These are phyloP conservation scores for Miichthys miiuy DNA, from an alignment of 2,797 vertebrate genomes.

Conservation along the genomic window DNA sequence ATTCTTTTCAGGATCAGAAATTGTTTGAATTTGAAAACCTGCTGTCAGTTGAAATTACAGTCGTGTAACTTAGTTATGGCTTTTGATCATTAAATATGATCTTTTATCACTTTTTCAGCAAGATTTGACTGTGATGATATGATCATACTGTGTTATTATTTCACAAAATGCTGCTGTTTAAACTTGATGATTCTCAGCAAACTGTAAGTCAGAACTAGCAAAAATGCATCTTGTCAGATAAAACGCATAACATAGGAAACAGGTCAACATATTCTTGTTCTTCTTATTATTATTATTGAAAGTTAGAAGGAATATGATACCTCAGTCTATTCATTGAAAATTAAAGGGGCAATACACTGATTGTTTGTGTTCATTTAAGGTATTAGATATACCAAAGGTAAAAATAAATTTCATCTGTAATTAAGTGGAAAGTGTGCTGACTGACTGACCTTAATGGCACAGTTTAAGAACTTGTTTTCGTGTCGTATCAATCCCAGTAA, in stretches of 20 bases:
- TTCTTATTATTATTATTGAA: background rate
- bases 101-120: background rate
- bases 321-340: background rate
- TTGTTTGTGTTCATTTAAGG: background rate
- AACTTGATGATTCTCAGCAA: background rate
- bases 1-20: background rate
- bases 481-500: conserved; percentile 3
- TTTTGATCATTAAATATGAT: background rate
- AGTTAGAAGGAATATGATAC: background rate
- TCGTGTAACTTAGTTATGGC: background rate
- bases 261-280: too few species aligned
- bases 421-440: background rate
- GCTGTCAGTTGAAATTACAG: background rate
- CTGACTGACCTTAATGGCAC: conserved; percentile 1
- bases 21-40: background rate
- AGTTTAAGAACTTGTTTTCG: conserved; percentile 5
- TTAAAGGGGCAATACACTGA: background rate
- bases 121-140: background rate
- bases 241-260: too few species aligned
- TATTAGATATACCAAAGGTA: background rate
- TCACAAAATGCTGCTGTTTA: background rate
- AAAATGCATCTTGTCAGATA: too few species aligned
- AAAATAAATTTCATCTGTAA: background rate
- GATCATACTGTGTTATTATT: background rate
- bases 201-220: too few species aligned